phyloP scores from a whole-genome alignment of 2,888 invertebrate species.

The Trachelus tabidus region DNA sequence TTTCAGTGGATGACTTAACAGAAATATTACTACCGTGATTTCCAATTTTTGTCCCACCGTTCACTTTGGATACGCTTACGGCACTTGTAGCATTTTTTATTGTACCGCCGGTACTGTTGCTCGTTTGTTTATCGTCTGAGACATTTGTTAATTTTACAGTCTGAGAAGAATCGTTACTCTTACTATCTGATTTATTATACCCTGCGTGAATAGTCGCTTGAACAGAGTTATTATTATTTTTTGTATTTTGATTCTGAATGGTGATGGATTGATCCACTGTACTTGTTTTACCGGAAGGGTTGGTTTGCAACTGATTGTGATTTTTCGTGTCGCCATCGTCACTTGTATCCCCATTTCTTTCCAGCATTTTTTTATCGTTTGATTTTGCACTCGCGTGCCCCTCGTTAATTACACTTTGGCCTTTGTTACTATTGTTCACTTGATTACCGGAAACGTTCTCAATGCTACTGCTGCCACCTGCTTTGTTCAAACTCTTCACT shows the following conservation, averaged over 20 bases:
- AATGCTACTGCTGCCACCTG: constrained; percentile 11
- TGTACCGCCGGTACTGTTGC: neutral
- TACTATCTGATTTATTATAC: neutral
- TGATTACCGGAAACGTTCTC: constrained; percentile 14
- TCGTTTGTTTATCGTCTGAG: neutral
- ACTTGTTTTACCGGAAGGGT: neutral
- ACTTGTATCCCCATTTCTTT: neutral
- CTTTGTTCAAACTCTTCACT: constrained; percentile 9
- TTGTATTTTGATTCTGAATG: neutral
- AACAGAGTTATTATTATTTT: neutral
- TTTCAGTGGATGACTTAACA: constrained; percentile 47
- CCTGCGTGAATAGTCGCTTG: neutral
- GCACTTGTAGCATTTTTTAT: neutral
- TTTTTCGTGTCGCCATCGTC: neutral
- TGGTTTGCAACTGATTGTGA: neutral
- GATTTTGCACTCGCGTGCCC: neutral
- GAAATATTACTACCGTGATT: constrained; percentile 48
- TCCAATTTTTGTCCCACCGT: neutral
- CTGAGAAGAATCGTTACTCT: neutral
- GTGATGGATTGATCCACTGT: neutral
- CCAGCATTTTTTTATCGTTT: neutral
- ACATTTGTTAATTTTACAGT: neutral
- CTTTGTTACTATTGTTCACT: neutral
- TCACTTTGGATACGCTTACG: neutral
- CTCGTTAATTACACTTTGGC: neutral